Conservation (phyloP, 2,797 vertebrate species). For the Liasis olivaceus region DNA sequence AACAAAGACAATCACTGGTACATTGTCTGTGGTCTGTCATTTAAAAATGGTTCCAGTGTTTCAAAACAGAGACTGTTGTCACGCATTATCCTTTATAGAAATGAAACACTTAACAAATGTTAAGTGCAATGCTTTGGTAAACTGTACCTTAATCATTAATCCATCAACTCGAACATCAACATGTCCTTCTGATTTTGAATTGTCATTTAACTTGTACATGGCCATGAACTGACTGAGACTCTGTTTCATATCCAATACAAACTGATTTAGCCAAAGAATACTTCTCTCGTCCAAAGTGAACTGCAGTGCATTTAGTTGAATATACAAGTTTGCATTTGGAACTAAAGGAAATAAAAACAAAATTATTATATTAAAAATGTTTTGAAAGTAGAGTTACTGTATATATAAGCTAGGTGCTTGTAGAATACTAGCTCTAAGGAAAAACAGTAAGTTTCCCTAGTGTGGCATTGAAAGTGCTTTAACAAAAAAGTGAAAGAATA, state of each 20-base stretch:
- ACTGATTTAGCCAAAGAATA: constrained; percentile 96
- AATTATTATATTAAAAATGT: constrained; percentile 7
- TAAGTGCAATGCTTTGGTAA: not conserved
- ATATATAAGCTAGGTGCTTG: not conserved
- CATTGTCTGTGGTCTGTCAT: not conserved
- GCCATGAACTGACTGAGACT: constrained; percentile 98
- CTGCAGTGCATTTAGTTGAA: constrained; percentile 95
- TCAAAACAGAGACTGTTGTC: not conserved
- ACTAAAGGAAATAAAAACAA: constrained; percentile 76
- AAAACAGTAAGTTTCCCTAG: not conserved
- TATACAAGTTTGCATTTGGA: constrained; percentile 94
- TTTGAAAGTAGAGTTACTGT: not conserved
- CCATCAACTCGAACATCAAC: constrained; percentile 94
- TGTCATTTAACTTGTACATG: constrained; percentile 94
- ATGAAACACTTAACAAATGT: not conserved
- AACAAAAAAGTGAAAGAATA: not conserved
- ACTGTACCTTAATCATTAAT: constrained; percentile 95
- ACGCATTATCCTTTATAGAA: not conserved
- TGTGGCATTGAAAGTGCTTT: not conserved
- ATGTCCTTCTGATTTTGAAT: constrained; percentile 95
- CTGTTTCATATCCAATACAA: constrained; percentile 92
- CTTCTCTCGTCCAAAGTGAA: constrained; percentile 93
- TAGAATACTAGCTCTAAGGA: not conserved
- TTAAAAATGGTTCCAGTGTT: not conserved
- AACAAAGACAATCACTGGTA: not conserved